Base-by-base conservation (phyloP, 2,888 invertebrate genomes). In the Sinodicranocentrus sp. region DNA sequence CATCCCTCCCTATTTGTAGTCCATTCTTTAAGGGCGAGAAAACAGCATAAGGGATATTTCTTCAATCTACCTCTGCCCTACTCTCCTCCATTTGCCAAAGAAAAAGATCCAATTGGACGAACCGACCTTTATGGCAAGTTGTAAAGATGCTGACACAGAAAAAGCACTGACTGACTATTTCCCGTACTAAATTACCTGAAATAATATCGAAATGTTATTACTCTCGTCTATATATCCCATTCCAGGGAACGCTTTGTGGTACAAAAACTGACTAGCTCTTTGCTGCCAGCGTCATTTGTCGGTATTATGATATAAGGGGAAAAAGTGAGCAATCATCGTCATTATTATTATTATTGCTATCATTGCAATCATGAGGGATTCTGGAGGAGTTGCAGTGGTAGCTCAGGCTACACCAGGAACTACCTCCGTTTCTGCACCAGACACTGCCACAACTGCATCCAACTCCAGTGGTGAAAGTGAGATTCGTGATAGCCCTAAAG, bases 101-200 rank as follows among this genome's bases (percentile, higher is more conserved):
- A 33, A 33, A 33, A 33, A 33, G 10, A n/a, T n/a, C n/a, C n/a
- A n/a, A n/a, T n/a, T n/a, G n/a, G n/a, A n/a, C n/a, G n/a, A n/a
- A n/a, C n/a, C n/a, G n/a, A n/a, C n/a, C n/a, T n/a, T n/a, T n/a
- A n/a, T n/a, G n/a, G n/a, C n/a, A n/a, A n/a, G n/a, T n/a, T n/a
- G 33, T 6, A 33, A 61, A 61, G 61, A 26, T 61, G 61, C 61
- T 61, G 61, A 61, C 61, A 21, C 5, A 26, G 3, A 21, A 28
- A 61, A n/a, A 61, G 19, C 13, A 61, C 61, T 26, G 61, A 61
- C 8, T 26, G 23, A 57, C 21, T 57, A n/a, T n/a, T 61, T 61
- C 26, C 63, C 44, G 39, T 59, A 75, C 21, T 52, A 75, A 75
- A 75, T 75, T 75, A 65, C 65, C 33, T 75, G 75, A 39, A 59